Conservation (phyloP, 1,140 invertebrate genomes). For the Ylistrum balloti region DNA sequence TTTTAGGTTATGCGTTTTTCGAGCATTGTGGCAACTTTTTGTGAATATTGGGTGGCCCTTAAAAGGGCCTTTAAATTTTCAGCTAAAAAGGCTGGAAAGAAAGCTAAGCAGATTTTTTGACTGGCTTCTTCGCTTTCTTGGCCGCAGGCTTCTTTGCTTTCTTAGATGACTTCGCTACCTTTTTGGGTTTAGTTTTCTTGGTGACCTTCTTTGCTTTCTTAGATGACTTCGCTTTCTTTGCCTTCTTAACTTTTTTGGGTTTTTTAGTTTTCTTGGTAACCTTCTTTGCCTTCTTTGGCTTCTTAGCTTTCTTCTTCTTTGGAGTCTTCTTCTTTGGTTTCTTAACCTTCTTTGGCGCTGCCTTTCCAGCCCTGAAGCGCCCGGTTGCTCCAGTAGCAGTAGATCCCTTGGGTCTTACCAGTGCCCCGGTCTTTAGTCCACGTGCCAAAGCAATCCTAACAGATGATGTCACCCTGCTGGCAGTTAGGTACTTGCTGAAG, state of each 20-base stretch:
- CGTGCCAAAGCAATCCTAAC: slow-evolving; percentile 44
- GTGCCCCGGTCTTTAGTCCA: slow-evolving; percentile 36
- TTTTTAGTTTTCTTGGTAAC: not conserved
- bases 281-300: slow-evolving; percentile 42
- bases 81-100: not conserved
- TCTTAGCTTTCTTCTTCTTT: slow-evolving; percentile 42
- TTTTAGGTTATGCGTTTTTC: not conserved
- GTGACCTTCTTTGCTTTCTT: slow-evolving; percentile 19
- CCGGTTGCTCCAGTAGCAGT: slow-evolving; percentile 44
- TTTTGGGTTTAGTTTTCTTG: not conserved
- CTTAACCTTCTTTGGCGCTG: slow-evolving; percentile 31
- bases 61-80: not conserved
- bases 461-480: too few relatives aligned
- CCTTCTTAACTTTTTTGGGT: slow-evolving; percentile 42
- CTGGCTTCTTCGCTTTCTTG: slow-evolving; percentile 33
- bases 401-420: slow-evolving; percentile 48
- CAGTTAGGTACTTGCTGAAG: slow-evolving; percentile 41
- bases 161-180: not conserved
- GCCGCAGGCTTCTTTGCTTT: slow-evolving; percentile 10
- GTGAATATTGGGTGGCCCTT: slow-evolving; percentile 2
- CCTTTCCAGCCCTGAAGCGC: slow-evolving; percentile 45
- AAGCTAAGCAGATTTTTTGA: not conserved
- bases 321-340: slow-evolving; percentile 38
- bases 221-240: not conserved
- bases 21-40: not conserved